These are phyloP conservation scores for Biston stratarius DNA, from an alignment of 2,888 invertebrate genomes.

Conservation along the genomic window DNA sequence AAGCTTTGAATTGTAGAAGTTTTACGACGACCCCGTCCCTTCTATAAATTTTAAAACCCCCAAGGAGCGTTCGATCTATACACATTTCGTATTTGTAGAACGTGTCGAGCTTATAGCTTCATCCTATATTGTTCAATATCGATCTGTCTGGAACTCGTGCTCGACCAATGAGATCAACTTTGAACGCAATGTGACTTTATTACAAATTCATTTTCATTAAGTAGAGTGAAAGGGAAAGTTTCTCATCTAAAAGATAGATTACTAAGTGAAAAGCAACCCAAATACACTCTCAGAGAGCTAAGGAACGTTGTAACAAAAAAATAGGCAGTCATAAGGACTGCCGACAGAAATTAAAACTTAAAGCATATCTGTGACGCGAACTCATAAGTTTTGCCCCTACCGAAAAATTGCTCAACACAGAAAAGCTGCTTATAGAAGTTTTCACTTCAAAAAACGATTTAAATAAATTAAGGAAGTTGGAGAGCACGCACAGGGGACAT, in stretches of 20 bases:
- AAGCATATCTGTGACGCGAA: too few species aligned
- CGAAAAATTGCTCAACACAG: too few species aligned
- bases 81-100: constrained; percentile 12
- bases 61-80: constrained; percentile 29
- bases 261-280: constrained; percentile 25
- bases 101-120: constrained; percentile 32
- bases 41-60: constrained; percentile 39
- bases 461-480: constrained; percentile 25
- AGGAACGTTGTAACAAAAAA: neutral
- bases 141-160: constrained; percentile 21
- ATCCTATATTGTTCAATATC: constrained; percentile 31
- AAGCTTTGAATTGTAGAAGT: constrained; percentile 36
- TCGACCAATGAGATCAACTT: constrained; percentile 10
- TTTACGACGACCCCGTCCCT: constrained; percentile 33
- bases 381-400: too few species aligned
- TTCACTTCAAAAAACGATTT: constrained; percentile 12
- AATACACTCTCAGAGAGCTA: neutral
- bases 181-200: constrained; percentile 25
- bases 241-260: constrained; percentile 13
- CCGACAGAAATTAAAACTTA: too few species aligned
- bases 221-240: constrained; percentile 18
- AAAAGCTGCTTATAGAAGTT: too few species aligned
- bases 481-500: constrained; percentile 34
- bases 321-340: neutral
- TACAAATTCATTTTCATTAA: constrained; percentile 30